Evolutionary conservation across 2,113 vertebrate genomes (phyloP).

Genomic region (Rutilus rutilus): DNA sequence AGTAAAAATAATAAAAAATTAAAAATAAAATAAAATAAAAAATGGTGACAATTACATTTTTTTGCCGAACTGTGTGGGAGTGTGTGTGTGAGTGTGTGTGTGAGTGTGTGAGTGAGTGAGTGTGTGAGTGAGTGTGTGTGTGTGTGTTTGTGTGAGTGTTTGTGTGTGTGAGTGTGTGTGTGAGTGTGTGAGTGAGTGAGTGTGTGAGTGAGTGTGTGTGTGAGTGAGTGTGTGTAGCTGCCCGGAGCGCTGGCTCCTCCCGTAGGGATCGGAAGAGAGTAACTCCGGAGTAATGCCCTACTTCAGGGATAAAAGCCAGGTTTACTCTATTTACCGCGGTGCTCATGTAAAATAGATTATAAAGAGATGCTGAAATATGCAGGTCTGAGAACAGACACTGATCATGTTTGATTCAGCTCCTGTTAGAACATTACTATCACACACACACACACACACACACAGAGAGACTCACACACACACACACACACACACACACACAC

Average conservation of each 20-base stretch:
- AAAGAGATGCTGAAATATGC: constrained; percentile 50
- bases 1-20: too few species aligned
- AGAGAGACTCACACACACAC: background rate
- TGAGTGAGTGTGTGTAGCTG: background rate
- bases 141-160: too few species aligned
- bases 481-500: background rate
- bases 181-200: too few species aligned
- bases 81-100: too few species aligned
- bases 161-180: too few species aligned
- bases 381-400: constrained; percentile 33
- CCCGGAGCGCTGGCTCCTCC: constrained; percentile 42
- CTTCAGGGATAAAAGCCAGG: constrained; percentile 58
- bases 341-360: constrained; percentile 56
- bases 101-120: too few species aligned
- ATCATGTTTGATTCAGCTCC: constrained; percentile 17
- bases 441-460: background rate
- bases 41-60: too few species aligned
- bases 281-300: constrained; percentile 51
- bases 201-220: too few species aligned
- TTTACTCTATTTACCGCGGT: constrained; percentile 55
- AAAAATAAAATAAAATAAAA: too few species aligned
- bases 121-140: too few species aligned
- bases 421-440: background rate
- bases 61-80: too few species aligned
- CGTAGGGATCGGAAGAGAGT: constrained; percentile 13